Evolutionary conservation across 2,797 vertebrate genomes (phyloP), one percentile per base, ranked within the genome.

Genomic region (Galagoides demidoff): DNA sequence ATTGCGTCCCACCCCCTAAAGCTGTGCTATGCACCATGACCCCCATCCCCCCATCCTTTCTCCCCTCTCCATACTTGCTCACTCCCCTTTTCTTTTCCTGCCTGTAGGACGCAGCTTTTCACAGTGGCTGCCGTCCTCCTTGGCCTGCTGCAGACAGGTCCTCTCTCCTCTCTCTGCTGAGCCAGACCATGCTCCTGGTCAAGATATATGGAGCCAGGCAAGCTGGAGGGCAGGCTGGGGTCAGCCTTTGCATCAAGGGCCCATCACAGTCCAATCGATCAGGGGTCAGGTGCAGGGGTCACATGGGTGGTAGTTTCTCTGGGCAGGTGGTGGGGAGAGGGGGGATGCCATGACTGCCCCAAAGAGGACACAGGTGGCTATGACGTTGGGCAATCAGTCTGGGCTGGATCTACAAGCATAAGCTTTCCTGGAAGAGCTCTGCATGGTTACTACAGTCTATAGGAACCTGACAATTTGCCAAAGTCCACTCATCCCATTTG

Each of bases 401-500:
- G 25, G 43, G 14, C 4, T 20, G 57, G 37, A 25, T 27, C 43
- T 17, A 29, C 39, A 64, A 39, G 39, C 7, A 19, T 1, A 4
- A 1, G 7, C 25, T 43, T 25, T 16, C 12, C 27, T 45, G 4
- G 14, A 45, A 74, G 14, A 45, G 4, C 25, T 1, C 1, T 29
- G 7, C 5, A 39, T 27, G 39, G 8, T 19, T n/a, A 19, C 11
- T 2, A 11, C 16, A 29, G 39, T 31, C 57, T 29, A 23, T 0
- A 1, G 4, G 12, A 19, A 37, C 37, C 31, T 2, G 59, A 61
- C 5, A 20, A 49, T 1, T 20, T n/a, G 14, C 23, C 70, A 7
- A 7, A 1, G 20, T 52, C 37, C 23, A 11, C 13, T 10, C 43
- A 6, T 1, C 1, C 49, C 52, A 59, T 7, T 1, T 31, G 11